Evolutionary conservation across 2,888 invertebrate genomes (phyloP).

Genomic region (Trileptium ribeirensis): DNA sequence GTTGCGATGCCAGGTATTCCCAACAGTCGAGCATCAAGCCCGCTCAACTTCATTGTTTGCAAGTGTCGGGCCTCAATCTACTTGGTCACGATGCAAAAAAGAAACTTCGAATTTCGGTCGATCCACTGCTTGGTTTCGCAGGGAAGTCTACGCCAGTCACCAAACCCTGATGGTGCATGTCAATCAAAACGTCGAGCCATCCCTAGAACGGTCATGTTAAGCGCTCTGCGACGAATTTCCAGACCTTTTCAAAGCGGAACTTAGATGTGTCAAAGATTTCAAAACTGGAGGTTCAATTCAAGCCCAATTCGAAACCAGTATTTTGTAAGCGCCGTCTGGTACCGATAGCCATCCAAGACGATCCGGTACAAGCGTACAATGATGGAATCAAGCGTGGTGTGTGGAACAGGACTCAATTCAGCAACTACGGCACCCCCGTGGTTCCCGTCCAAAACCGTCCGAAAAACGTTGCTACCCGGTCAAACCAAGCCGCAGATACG

Average conservation of each 20-base stretch:
- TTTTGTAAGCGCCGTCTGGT: not conserved
- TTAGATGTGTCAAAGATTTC: not conserved
- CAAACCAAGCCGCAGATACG: not conserved
- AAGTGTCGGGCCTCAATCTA: not conserved
- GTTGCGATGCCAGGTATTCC: too few species aligned
- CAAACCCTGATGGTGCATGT: too few species aligned
- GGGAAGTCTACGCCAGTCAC: too few species aligned
- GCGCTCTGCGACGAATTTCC: not conserved
- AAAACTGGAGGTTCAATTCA: conserved; percentile 4
- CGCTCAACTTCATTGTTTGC: too few species aligned
- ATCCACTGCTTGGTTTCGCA: too few species aligned
- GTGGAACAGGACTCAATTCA: not conserved
- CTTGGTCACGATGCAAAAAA: not conserved
- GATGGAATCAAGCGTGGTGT: not conserved
- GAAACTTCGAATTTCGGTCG: not conserved
- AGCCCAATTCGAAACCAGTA: not conserved
- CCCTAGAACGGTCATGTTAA: too few species aligned
- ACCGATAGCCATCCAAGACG: not conserved
- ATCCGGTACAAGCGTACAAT: not conserved
- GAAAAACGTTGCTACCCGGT: conserved; percentile 4
- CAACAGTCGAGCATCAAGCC: too few species aligned
- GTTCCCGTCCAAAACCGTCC: conserved; percentile 8
- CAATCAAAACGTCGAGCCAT: too few species aligned
- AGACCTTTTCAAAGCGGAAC: not conserved
- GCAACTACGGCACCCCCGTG: conserved; percentile 3